A percentile compares a stretch with the other conserved stretches of the same genome.
These are phyloP conservation scores for Notarius quadriscutis DNA, from an alignment of 2,113 vertebrate genomes.

Conservation along the genomic window DNA sequence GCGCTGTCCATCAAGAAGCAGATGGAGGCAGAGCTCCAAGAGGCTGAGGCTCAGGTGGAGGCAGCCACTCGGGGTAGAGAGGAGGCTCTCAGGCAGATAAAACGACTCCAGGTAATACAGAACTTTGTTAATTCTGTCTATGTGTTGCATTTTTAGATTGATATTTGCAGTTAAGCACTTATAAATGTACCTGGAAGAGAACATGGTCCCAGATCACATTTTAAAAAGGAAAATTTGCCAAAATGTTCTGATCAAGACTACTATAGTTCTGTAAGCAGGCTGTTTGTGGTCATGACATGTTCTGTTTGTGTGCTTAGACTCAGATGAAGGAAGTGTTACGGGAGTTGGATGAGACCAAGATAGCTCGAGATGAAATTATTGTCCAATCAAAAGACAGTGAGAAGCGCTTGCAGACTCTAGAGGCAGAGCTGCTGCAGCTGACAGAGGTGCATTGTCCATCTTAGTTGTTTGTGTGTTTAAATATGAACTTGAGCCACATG, in stretches of 20 bases:
- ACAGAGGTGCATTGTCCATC: slow-evolving; percentile 75
- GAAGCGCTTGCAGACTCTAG: slow-evolving; percentile 84
- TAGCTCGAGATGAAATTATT: slow-evolving; percentile 79
- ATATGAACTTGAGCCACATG: background rate
- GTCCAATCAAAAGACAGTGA: slow-evolving; percentile 80
- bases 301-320: slow-evolving; percentile 61
- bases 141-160: background rate
- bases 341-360: slow-evolving; percentile 81
- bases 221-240: background rate
- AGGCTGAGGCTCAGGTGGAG: slow-evolving; percentile 77
- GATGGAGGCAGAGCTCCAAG: slow-evolving; percentile 84
- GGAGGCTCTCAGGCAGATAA: slow-evolving; percentile 80
- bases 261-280: background rate
- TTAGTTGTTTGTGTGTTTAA: background rate
- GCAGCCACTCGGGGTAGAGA: slow-evolving; percentile 77
- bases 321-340: slow-evolving; percentile 87
- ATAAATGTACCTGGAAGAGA: background rate
- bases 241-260: background rate
- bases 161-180: background rate
- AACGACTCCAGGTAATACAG: slow-evolving; percentile 78
- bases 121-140: background rate
- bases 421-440: slow-evolving; percentile 83
- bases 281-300: background rate
- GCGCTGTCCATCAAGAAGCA: slow-evolving; percentile 79
- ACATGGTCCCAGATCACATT: background rate